phyloP scores from a whole-genome alignment of 2,888 invertebrate species.

The Drosophila emarginata region DNA sequence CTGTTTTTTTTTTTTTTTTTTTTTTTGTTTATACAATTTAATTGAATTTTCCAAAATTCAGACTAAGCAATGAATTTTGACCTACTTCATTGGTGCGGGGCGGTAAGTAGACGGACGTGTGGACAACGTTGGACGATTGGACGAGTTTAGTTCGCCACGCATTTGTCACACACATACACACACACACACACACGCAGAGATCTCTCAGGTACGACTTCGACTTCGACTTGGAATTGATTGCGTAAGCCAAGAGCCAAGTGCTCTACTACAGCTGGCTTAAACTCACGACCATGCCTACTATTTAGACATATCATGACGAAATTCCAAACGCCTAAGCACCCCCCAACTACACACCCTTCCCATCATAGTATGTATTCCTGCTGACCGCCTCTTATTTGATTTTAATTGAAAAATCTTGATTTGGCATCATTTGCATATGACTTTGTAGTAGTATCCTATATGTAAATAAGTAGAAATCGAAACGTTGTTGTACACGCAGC shows the following conservation, averaged over 20 bases:
- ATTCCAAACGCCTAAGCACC: slow-evolving; percentile 30
- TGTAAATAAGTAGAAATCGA: slow-evolving; percentile 62
- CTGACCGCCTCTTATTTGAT: slow-evolving; percentile 8
- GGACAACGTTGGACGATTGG: slow-evolving; percentile 36
- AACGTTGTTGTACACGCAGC: slow-evolving; percentile 49
- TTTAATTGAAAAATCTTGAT: slow-evolving; percentile 75
- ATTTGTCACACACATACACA: slow-evolving; percentile 74
- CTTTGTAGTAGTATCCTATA: slow-evolving; percentile 49
- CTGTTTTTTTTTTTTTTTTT: slow-evolving; percentile 24
- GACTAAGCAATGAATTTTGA: slow-evolving; percentile 65
- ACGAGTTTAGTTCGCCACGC: slow-evolving; percentile 74
- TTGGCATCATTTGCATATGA: slow-evolving; percentile 57
- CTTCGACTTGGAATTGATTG: slow-evolving; percentile 16
- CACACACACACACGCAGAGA: slow-evolving; percentile 54
- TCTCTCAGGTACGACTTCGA: slow-evolving; percentile 4
- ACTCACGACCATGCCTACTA: slow-evolving; percentile 63
- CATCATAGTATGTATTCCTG: not conserved
- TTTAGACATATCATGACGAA: slow-evolving; percentile 72
- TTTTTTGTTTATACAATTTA: slow-evolving; percentile 73
- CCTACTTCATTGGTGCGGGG: slow-evolving; percentile 55
- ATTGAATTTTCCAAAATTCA: slow-evolving; percentile 72
- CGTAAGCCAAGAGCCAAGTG: slow-evolving; percentile 28
- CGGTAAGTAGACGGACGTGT: slow-evolving; percentile 1
- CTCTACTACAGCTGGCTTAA: slow-evolving; percentile 57
- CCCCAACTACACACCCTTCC: not conserved